Percentiles rank a stretch among this genome's conserved stretches.
phyloP scores from a whole-genome alignment of 2,888 invertebrate genomes.

The Megamerina dolium region DNA sequence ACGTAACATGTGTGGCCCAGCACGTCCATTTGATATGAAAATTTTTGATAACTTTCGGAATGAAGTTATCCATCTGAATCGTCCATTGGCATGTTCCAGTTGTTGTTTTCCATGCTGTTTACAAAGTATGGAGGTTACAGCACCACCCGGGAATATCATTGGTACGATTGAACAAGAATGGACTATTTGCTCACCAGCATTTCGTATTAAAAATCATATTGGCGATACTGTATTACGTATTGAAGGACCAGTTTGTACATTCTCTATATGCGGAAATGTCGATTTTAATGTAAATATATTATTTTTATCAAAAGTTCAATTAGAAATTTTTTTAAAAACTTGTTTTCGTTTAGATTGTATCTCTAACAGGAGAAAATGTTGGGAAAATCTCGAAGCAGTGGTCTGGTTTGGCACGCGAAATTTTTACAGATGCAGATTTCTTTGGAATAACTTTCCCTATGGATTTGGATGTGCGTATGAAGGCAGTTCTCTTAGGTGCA shows the following conservation, averaged over 20 bases:
- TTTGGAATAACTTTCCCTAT: constrained; percentile 88
- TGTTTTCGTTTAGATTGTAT: constrained; percentile 57
- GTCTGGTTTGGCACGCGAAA: constrained; percentile 75
- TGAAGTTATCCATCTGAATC: constrained; percentile 79
- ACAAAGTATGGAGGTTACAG: constrained; percentile 69
- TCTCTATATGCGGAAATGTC: constrained; percentile 74
- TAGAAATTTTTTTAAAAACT: neutral
- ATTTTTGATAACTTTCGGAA: constrained; percentile 74
- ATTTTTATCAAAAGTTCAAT: neutral
- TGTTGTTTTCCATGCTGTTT: constrained; percentile 86
- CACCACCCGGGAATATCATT: constrained; percentile 65
- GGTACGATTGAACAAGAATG: constrained; percentile 72
- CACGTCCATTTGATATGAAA: constrained; percentile 81
- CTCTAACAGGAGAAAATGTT: constrained; percentile 70
- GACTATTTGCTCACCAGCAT: constrained; percentile 68
- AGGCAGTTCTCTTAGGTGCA: constrained; percentile 72
- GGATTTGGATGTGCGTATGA: constrained; percentile 80
- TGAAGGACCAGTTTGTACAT: constrained; percentile 75
- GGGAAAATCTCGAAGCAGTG: constrained; percentile 88
- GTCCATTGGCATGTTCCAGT: constrained; percentile 74
- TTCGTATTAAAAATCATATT: constrained; percentile 65
- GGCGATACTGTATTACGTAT: constrained; percentile 72
- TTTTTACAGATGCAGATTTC: constrained; percentile 80
- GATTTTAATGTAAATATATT: constrained; percentile 63
- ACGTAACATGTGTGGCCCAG: constrained; percentile 75